A percentile compares a stretch with the other conserved stretches of the same genome.
Conservation (phyloP, 2,888 invertebrate species). For the Baccha elongata region DNA sequence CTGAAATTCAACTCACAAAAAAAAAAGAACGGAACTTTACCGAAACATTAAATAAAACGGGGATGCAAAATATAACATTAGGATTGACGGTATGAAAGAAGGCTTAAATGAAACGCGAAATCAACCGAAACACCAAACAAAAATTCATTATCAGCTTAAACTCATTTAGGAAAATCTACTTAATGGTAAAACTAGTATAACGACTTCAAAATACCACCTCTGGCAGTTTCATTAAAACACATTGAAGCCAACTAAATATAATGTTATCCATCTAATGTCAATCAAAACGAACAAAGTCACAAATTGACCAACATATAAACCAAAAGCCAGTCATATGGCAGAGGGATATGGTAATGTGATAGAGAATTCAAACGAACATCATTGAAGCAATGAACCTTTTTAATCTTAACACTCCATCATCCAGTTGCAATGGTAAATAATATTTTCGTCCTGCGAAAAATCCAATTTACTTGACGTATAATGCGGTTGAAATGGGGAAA, state of each 20-base stretch:
- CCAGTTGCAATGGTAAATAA: constrained; percentile 40
- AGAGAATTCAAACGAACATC: constrained; percentile 50
- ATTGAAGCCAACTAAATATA: constrained; percentile 18
- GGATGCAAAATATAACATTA: too few species aligned
- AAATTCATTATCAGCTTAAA: too few species aligned
- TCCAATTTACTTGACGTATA: constrained; percentile 67
- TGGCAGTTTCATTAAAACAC: not conserved
- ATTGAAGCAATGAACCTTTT: constrained; percentile 38
- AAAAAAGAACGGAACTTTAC: too few species aligned
- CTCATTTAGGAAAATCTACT: too few species aligned
- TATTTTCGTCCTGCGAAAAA: constrained; percentile 55
- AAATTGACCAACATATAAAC: constrained; percentile 36
- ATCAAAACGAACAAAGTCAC: constrained; percentile 33
- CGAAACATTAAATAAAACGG: too few species aligned
- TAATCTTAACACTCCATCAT: constrained; percentile 65
- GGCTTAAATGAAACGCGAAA: too few species aligned
- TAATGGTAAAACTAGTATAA: too few species aligned
- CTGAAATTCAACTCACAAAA: too few species aligned
- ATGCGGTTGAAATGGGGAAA: constrained; percentile 57
- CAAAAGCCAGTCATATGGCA: not conserved
- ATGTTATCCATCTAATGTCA: constrained; percentile 41
- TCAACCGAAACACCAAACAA: too few species aligned
- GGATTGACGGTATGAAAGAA: too few species aligned
- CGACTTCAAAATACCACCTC: too few species aligned
- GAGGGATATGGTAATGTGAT: constrained; percentile 36